Evolutionary conservation across 2,113 vertebrate genomes (phyloP).

Genomic region (Cavia porcellus): DNA sequence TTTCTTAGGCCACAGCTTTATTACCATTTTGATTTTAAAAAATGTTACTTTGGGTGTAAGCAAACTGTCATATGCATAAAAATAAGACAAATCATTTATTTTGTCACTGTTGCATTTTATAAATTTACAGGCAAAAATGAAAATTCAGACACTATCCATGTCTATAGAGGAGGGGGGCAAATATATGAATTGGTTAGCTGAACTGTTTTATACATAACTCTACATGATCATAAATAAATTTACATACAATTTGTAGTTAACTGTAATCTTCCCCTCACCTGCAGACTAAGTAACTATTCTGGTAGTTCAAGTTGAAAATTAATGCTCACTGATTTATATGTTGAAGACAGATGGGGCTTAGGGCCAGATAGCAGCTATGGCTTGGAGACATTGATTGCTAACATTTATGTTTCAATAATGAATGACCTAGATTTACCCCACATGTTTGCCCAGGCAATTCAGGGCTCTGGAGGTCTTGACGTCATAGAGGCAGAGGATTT

Average conservation of each 20-base stretch:
- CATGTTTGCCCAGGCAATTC: constrained; percentile 60
- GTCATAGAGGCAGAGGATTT: constrained; percentile 67
- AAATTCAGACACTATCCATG: not conserved
- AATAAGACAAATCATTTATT: not conserved
- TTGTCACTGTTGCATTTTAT: not conserved
- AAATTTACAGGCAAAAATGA: not conserved
- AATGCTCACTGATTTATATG: constrained; percentile 40
- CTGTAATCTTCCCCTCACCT: not conserved
- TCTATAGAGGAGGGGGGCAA: not conserved
- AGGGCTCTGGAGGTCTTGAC: constrained; percentile 53
- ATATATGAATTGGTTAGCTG: not conserved
- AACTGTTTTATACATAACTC: not conserved
- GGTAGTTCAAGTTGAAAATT: constrained; percentile 51
- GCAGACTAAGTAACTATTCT: not conserved
- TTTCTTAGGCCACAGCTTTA: not conserved
- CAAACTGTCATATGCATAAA: not conserved
- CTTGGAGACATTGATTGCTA: constrained; percentile 65
- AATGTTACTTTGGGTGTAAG: not conserved
- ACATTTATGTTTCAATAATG: constrained; percentile 69
- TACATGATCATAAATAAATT: not conserved
- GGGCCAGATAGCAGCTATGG: not conserved
- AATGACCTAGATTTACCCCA: constrained; percentile 70
- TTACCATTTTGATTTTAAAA: not conserved
- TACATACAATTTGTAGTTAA: constrained; percentile 39
- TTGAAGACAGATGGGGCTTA: constrained; percentile 73